These are phyloP conservation scores for Eledone cirrhosa DNA, from an alignment of 2,888 invertebrate genomes.

Conservation along the genomic window DNA sequence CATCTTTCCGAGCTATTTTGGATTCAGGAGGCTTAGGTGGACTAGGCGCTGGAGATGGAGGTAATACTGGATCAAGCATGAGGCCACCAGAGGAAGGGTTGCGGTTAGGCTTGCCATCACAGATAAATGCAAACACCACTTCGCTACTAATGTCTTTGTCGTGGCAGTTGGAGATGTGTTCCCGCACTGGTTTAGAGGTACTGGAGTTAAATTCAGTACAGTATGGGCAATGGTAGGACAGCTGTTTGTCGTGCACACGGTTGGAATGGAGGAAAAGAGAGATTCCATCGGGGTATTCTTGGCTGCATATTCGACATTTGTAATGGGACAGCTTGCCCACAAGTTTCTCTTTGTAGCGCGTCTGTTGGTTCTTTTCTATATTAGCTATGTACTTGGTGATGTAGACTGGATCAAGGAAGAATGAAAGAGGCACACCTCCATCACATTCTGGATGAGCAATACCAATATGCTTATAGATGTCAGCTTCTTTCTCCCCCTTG, in stretches of 20 bases:
- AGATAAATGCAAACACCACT: conserved; percentile 19
- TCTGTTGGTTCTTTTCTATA: conserved; percentile 14
- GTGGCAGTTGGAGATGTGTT: background rate
- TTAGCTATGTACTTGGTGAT: conserved; percentile 25
- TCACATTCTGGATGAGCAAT: conserved; percentile 9
- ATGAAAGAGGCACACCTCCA: conserved; percentile 19
- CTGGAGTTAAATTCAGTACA: conserved; percentile 3
- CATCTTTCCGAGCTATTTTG: conserved; percentile 14
- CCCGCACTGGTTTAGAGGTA: background rate
- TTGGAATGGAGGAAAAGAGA: conserved; percentile 18
- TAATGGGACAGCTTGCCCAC: conserved; percentile 22
- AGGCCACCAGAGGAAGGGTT: background rate
- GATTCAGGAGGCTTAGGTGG: background rate
- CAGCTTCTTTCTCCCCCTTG: conserved; percentile 22
- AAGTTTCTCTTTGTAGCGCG: conserved; percentile 8
- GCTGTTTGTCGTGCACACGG: conserved; percentile 5
- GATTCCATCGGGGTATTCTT: conserved; percentile 14
- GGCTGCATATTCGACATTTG: conserved; percentile 7
- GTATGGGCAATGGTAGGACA: conserved; percentile 17
- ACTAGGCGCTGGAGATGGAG: background rate
- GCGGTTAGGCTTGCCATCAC: conserved; percentile 14
- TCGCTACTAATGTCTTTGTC: conserved; percentile 8
- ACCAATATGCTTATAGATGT: conserved; percentile 14
- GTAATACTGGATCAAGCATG: no score
- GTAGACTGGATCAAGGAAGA: conserved; percentile 23